Conservation (phyloP, 2,888 invertebrate genomes). For the Trisateles emortualis region DNA sequence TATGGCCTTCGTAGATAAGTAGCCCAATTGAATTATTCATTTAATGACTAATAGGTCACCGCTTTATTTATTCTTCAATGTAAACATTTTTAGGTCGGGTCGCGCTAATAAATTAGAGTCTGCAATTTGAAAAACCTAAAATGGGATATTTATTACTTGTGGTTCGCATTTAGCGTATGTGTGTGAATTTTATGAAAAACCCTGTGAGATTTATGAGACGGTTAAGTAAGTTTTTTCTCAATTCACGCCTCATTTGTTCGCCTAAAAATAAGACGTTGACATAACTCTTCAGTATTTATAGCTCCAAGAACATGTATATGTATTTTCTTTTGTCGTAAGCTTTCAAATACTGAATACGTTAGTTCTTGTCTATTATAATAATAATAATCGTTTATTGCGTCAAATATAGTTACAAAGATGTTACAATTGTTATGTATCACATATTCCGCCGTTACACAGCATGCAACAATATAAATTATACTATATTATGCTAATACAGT, state of each 20-base stretch:
- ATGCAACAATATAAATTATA: too few species aligned
- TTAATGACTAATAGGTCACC: constrained; percentile 60
- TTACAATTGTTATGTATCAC: too few species aligned
- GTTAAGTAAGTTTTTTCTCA: constrained; percentile 2
- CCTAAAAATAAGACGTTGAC: neutral
- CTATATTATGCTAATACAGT: too few species aligned
- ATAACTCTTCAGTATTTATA: constrained; percentile 3
- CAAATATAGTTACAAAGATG: too few species aligned
- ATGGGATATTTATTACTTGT: neutral
- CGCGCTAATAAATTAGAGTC: neutral
- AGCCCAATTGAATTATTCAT: constrained; percentile 66
- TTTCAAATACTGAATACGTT: neutral
- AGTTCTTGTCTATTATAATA: too few species aligned
- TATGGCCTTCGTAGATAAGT: constrained; percentile 75
- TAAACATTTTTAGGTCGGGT: constrained; percentile 41
- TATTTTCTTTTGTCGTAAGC: neutral
- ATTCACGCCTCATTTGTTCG: constrained; percentile 1
- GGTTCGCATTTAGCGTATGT: neutral
- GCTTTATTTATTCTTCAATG: constrained; percentile 42
- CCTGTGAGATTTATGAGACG: neutral
- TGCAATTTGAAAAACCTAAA: neutral
- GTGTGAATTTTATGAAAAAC: neutral
- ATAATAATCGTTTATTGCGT: too few species aligned
- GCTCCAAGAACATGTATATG: neutral
- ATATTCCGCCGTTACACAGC: too few species aligned